Base-by-base conservation (phyloP, 2,113 vertebrate genomes). In the Alectura lathami region DNA sequence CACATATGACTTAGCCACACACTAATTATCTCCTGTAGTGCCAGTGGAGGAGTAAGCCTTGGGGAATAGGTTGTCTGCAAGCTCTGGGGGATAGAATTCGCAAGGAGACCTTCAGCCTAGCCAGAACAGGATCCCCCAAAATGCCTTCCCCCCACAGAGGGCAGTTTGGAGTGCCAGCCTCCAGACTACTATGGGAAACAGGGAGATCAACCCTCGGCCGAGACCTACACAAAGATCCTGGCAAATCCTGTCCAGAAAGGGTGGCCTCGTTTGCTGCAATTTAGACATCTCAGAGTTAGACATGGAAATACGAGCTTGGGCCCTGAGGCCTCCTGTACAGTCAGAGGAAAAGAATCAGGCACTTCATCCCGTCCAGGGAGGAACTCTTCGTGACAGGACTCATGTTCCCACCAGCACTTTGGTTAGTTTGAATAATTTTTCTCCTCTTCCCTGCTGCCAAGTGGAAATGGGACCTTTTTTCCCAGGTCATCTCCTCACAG, bases 1-100 rank as follows among this genome's bases (percentile, higher is more conserved):
- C 69, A 80, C 90, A 83, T 90, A 90, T 94, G 94, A 95, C 80
- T 96, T 94, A 95, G 89, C 94, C 95, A 86, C 43, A 26, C 43
- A 75, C 88, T 97, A 95, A 96, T 96, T 96, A 93, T 90, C 94
- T 96, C 88, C 95, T 84, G 88, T 86, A 93, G 93, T 57, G 89
- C 51, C 86, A 91, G 80, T 75, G 80, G 76, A 95, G 79, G 80
- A 81, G 69, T 74, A 13, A 89, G 76, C 79, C 89, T 50, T 14
- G 40, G 89, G 83, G 89, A 97, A 90, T 94, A 81, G 56, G 89
- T 62, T 96, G 73, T 86, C 90, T 86, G 69, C 85, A 83, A 10
- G 83, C 93, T 91, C 91, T 93, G 60, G 76, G 83, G 75, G 78
- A 95, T 83, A 81, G 64, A 66, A 96, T 93, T 88, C 95, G 95